These are phyloP conservation scores for Notiomystis cincta DNA, from an alignment of 2,113 vertebrate species.

Conservation along the genomic window DNA sequence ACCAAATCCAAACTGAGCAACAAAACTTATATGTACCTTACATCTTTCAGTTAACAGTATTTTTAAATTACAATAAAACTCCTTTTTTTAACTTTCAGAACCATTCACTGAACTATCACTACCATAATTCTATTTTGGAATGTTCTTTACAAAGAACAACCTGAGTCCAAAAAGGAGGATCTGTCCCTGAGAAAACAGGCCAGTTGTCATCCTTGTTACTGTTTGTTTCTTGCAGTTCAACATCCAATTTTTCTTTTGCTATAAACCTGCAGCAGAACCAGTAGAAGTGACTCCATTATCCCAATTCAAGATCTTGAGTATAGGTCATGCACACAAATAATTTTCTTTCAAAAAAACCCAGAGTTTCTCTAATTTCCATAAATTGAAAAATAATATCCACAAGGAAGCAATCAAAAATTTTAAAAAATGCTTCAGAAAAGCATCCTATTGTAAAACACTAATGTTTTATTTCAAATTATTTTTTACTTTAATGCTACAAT, in stretches of 20 bases:
- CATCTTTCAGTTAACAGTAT: not conserved
- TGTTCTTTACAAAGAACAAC: not conserved
- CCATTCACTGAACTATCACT: not conserved
- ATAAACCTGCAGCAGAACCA: not conserved
- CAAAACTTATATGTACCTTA: not conserved
- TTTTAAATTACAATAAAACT: not conserved
- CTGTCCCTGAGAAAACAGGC: not conserved
- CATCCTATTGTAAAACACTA: not conserved
- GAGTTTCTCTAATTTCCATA: not conserved
- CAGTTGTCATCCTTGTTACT: not conserved
- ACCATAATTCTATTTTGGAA: not conserved
- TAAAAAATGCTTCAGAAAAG: not conserved
- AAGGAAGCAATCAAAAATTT: not conserved
- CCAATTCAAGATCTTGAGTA: not conserved
- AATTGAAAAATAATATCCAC: not conserved
- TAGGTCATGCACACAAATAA: not conserved
- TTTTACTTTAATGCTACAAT: not conserved
- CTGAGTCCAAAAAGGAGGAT: not conserved
- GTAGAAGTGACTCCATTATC: not conserved
- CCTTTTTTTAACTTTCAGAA: not conserved
- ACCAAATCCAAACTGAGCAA: not conserved
- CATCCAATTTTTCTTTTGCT: not conserved
- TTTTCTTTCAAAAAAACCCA: not conserved
- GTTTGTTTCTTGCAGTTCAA: not conserved
- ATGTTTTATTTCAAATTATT: not conserved